Base-by-base conservation (phyloP, 2,797 vertebrate species). In the Fundulus diaphanus region DNA sequence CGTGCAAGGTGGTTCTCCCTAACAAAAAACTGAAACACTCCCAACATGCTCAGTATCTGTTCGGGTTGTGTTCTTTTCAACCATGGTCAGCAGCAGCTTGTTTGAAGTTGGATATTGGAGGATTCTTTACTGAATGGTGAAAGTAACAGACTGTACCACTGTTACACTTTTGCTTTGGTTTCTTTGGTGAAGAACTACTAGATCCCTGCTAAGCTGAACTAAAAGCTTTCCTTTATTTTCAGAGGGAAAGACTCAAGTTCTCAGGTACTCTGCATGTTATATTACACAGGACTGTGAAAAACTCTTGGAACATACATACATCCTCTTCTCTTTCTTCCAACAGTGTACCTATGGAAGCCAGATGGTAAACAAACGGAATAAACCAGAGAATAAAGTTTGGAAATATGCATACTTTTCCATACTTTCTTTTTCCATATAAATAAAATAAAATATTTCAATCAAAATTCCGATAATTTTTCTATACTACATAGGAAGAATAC, bases 1-100 rank as follows among this genome's bases (percentile, higher is more conserved):
- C 16, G 46, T 57, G 72, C 85, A 77, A 86, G 90, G 88, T 82
- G 89, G 82, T 80, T 66, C 83, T 90, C 40, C 35, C 56, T 72
- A 77, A n/a, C n/a, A n/a, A n/a, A 82, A 84, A 78, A 74, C 40
- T 84, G 83, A 72, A 76, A 63, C 86, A 82, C 82, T 78, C 68
- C 82, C 83, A 77, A 78, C 79, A 81, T 44, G 72, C 73, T 70
- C 71, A 82, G 84, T 82, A 85, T 86, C 86, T 44, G 24, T 24
- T 71, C 66, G 24, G 11, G 33, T 24, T 35, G 35, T 63, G 3
- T 24, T 71, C 77, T 85, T 76, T 69, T 84, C 86, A 89, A 88
- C 81, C 81, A 68, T 1, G 3, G 72, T 84, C 54, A 78, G 79
- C 71, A 52, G 76, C 46, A 27, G 76, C 77, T 81, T 81, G 76